A percentile compares a stretch with the other conserved stretches of the same genome.
Evolutionary conservation across 2,797 vertebrate species (phyloP).

Genomic region (Spheniscus humboldti): DNA sequence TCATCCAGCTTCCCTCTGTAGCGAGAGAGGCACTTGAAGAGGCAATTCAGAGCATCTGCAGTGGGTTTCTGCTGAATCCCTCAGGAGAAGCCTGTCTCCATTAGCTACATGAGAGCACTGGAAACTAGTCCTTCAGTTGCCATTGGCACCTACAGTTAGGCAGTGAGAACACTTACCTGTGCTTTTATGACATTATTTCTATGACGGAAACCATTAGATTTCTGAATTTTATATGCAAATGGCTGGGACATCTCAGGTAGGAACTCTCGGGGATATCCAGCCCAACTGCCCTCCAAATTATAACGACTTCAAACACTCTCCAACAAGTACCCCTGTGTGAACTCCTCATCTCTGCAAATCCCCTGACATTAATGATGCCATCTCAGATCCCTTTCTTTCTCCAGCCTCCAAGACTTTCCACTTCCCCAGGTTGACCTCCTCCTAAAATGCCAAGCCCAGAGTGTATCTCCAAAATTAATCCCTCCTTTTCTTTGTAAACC

Average conservation of each 20-base stretch:
- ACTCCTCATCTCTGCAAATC: not conserved
- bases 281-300: not conserved
- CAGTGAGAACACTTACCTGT: not conserved
- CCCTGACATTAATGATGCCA: not conserved
- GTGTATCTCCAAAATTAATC: not conserved
- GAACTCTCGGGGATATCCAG: not conserved
- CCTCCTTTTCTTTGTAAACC: not conserved
- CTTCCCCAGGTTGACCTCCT: not conserved
- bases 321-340: not conserved
- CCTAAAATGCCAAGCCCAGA: not conserved
- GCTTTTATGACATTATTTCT: not conserved
- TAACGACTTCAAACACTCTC: not conserved
- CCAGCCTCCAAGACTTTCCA: not conserved
- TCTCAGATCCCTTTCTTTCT: not conserved
- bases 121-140: not conserved
- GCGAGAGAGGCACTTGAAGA: not conserved
- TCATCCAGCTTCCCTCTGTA: not conserved
- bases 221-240: not conserved
- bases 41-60: not conserved
- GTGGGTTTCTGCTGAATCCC: not conserved
- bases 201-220: not conserved
- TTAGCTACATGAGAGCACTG: not conserved
- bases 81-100: not conserved
- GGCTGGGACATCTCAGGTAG: not conserved
- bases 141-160: not conserved